phyloP scores from a whole-genome alignment of 2,797 vertebrate genomes.

The Leucoraja ocellata region DNA sequence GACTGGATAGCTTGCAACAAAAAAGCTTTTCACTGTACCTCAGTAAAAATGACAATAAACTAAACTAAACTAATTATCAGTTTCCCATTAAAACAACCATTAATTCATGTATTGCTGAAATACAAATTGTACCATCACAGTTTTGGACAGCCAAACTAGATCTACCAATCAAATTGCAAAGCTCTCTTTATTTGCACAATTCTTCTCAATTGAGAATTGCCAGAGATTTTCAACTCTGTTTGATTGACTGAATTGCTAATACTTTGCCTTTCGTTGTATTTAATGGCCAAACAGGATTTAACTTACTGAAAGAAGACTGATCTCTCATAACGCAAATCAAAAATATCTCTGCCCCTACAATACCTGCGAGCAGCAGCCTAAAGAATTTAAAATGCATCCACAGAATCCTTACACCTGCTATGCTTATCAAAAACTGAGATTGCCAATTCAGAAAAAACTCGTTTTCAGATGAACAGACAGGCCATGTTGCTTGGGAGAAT shows the following conservation, averaged over 20 bases:
- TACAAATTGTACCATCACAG: not conserved
- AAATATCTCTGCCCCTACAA: not conserved
- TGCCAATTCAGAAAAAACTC: not conserved
- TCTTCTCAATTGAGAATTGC: not conserved
- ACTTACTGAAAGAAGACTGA: not conserved
- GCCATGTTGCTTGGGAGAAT: not conserved
- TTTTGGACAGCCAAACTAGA: not conserved
- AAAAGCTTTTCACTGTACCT: too few relatives aligned
- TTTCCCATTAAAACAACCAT: not conserved
- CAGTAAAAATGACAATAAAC: too few relatives aligned
- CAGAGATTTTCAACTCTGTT: not conserved
- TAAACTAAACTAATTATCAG: not conserved
- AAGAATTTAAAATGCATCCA: not conserved
- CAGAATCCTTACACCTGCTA: not conserved
- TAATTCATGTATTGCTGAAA: not conserved
- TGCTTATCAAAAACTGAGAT: slow-evolving; percentile 11
- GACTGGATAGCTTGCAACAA: too few relatives aligned
- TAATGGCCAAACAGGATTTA: not conserved
- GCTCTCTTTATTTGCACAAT: not conserved
- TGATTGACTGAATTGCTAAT: not conserved
- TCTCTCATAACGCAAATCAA: not conserved
- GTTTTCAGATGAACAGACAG: not conserved
- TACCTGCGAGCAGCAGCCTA: not conserved
- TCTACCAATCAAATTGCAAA: slow-evolving; percentile 1
- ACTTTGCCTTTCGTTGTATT: not conserved